Evolutionary conservation across 2,888 invertebrate genomes (phyloP).

Genomic region (Toxonevra muliebris): DNA sequence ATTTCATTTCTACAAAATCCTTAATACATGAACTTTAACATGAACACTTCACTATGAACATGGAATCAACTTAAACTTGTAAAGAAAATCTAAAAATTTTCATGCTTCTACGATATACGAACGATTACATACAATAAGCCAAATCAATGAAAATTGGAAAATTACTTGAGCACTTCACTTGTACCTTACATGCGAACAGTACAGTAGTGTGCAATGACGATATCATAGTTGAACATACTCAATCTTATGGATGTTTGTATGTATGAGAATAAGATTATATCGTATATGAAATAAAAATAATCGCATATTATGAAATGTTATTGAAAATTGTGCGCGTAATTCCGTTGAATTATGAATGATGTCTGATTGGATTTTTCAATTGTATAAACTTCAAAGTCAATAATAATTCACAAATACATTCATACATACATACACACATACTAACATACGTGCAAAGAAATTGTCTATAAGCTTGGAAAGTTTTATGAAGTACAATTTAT

Average conservation of each 20-base stretch:
- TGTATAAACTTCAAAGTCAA: constrained; percentile 34
- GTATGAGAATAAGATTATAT: not conserved
- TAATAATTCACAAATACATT: not conserved
- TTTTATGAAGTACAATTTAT: too few species aligned
- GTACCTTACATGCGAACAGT: not conserved
- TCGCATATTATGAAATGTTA: constrained; percentile 24
- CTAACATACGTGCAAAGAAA: too few species aligned
- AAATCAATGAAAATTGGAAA: constrained; percentile 31
- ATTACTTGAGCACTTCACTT: constrained; percentile 8
- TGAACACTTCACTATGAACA: constrained; percentile 4
- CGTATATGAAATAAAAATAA: too few species aligned
- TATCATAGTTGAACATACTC: not conserved
- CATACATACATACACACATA: too few species aligned
- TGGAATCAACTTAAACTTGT: not conserved
- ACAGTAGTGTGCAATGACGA: too few species aligned
- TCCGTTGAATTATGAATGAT: constrained; percentile 38
- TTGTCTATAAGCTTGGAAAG: too few species aligned
- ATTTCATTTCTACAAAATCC: constrained; percentile 26
- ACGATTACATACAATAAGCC: constrained; percentile 9
- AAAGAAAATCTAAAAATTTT: constrained; percentile 10
- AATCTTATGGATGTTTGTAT: constrained; percentile 1
- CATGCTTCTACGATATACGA: not conserved
- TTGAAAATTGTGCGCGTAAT: constrained; percentile 34
- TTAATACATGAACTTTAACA: constrained; percentile 24
- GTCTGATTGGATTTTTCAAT: constrained; percentile 38